phyloP scores from a whole-genome alignment of 30 jellyfish, hydroid and myxozoan genomes.

The Sanderia malayensis region DNA sequence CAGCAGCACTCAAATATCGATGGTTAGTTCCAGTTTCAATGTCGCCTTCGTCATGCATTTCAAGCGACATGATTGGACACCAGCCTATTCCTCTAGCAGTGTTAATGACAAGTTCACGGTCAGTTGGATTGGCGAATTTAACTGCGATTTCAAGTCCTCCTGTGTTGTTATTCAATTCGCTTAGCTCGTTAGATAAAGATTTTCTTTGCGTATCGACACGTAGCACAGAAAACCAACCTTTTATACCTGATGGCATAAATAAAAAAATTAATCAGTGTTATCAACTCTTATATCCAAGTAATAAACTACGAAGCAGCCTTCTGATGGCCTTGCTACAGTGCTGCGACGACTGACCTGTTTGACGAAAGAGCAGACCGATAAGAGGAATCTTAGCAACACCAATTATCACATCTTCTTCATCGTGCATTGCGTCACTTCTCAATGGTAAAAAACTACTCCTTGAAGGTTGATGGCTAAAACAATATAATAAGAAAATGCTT shows the following conservation, averaged over 20 bases:
- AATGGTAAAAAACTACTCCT: slow-evolving; percentile 40
- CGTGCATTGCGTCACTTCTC: slow-evolving; percentile 2
- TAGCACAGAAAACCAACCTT: slow-evolving; percentile 67
- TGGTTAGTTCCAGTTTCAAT: slow-evolving; percentile 33
- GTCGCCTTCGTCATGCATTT: slow-evolving; percentile 55
- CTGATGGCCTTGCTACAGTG: too few species aligned
- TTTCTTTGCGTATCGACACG: not conserved
- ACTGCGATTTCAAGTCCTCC: slow-evolving; percentile 78
- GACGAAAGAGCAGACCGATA: slow-evolving; percentile 35
- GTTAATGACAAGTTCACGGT: slow-evolving; percentile 73
- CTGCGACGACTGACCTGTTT: slow-evolving; percentile 60
- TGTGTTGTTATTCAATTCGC: slow-evolving; percentile 12
- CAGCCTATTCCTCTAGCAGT: slow-evolving; percentile 72
- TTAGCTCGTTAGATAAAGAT: slow-evolving; percentile 19
- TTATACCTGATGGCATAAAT: slow-evolving; percentile 36
- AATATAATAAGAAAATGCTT: not conserved
- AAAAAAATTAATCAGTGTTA: not conserved
- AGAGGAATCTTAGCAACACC: slow-evolving; percentile 66
- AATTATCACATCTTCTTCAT: slow-evolving; percentile 19
- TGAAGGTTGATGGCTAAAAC: slow-evolving; percentile 37
- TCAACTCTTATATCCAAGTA: too few species aligned
- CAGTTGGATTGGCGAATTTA: slow-evolving; percentile 56
- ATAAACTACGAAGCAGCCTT: too few species aligned
- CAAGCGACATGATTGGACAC: slow-evolving; percentile 66
- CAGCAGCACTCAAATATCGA: slow-evolving; percentile 14